A percentile compares a stretch with the other conserved stretches of the same genome.
These are phyloP conservation scores for Philypnodon macrostomus DNA, from an alignment of 2,797 vertebrate genomes.

Conservation along the genomic window DNA sequence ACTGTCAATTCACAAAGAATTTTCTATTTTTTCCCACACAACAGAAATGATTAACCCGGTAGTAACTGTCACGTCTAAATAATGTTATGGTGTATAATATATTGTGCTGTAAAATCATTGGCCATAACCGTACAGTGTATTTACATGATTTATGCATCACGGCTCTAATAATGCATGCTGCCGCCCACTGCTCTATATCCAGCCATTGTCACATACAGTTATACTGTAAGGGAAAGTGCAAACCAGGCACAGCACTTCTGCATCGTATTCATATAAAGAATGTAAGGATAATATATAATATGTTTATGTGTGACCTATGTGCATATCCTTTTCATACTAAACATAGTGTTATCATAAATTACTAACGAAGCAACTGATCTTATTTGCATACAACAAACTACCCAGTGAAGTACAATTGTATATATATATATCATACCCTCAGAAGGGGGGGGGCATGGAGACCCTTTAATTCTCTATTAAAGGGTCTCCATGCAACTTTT, in stretches of 20 bases:
- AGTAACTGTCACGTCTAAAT: constrained; percentile 43
- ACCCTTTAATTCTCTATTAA: no score
- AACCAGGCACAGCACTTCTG: constrained; percentile 14
- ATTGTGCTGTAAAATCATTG: constrained; percentile 43
- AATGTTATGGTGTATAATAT: constrained; percentile 34
- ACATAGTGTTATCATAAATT: constrained; percentile 33
- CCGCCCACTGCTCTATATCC: constrained; percentile 22
- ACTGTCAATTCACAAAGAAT: constrained; percentile 8
- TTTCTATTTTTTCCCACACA: constrained; percentile 32
- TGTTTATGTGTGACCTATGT: constrained; percentile 26
- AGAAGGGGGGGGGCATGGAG: no score
- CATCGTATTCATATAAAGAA: constrained; percentile 22
- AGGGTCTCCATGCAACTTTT: no score
- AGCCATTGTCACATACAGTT: constrained; percentile 28
- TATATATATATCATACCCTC: no score
- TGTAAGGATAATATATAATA: constrained; percentile 17
- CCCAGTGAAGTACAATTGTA: constrained; percentile 28
- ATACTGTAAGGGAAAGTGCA: constrained; percentile 17
- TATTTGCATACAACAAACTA: constrained; percentile 57
- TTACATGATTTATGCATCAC: constrained; percentile 60
- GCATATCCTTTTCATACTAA: constrained; percentile 29
- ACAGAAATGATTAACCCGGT: constrained; percentile 26
- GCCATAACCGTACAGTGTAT: constrained; percentile 41
- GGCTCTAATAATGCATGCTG: constrained; percentile 44
- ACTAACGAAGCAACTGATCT: constrained; percentile 39